Evolutionary conservation across 2,113 vertebrate genomes (phyloP).

Genomic region (Ptilorrhoa leucosticta): DNA sequence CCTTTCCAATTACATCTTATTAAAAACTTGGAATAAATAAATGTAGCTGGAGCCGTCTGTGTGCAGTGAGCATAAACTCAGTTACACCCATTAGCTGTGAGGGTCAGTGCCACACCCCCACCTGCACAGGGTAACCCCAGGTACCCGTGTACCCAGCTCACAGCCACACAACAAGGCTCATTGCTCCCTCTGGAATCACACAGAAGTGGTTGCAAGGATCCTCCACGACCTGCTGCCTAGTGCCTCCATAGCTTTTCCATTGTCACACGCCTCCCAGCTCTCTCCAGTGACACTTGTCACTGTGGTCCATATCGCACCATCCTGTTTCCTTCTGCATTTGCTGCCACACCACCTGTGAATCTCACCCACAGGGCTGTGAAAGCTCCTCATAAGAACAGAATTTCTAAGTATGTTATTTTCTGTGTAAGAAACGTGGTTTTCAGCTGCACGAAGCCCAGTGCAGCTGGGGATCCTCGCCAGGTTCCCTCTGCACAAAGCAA

Average conservation of each 20-base stretch:
- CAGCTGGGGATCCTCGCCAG: accelerated
- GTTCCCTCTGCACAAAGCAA: background rate
- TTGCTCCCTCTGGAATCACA: background rate
- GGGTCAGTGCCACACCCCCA: background rate
- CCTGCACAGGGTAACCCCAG: accelerated
- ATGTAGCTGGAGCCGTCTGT: background rate
- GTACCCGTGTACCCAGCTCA: accelerated
- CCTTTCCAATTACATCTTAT: constrained; percentile 64
- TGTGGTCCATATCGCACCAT: background rate
- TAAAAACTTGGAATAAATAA: constrained; percentile 68
- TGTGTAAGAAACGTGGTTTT: background rate
- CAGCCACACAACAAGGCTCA: accelerated
- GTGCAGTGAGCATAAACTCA: background rate
- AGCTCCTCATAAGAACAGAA: background rate
- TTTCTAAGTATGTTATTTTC: background rate
- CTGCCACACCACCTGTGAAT: background rate
- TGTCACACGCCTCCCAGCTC: background rate
- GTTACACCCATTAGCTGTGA: accelerated
- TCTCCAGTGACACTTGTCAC: background rate
- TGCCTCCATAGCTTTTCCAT: accelerated
- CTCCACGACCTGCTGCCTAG: background rate
- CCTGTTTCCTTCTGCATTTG: background rate
- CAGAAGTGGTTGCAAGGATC: no score
- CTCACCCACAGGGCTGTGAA: background rate
- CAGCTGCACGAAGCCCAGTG: background rate